These are phyloP conservation scores for Nemapogon koenigi DNA, from an alignment of 2,888 invertebrate species.

Conservation along the genomic window DNA sequence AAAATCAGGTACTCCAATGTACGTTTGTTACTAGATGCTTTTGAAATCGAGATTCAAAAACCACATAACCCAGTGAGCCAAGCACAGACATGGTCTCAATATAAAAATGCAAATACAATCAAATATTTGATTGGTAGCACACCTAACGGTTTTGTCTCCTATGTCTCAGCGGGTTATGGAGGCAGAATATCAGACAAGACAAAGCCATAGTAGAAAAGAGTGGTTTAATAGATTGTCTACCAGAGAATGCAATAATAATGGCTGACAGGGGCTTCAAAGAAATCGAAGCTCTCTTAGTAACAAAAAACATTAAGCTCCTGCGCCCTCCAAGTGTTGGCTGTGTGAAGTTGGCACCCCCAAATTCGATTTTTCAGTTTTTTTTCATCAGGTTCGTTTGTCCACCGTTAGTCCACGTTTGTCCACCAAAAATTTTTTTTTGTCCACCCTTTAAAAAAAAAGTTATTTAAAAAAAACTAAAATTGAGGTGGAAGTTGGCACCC, in stretches of 20 bases:
- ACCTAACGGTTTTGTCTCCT: slow-evolving; percentile 9
- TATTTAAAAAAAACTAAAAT: too few relatives aligned
- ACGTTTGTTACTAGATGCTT: slow-evolving; percentile 6
- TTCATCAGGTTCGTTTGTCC: too few relatives aligned
- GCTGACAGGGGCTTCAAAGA: slow-evolving; percentile 21
- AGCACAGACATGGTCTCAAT: slow-evolving; percentile 10
- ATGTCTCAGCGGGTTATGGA: slow-evolving; percentile 9
- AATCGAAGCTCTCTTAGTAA: slow-evolving; percentile 14
- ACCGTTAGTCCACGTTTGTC: too few relatives aligned
- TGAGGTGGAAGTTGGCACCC: too few relatives aligned
- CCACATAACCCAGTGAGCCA: slow-evolving; percentile 9
- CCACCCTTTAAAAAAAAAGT: too few relatives aligned
- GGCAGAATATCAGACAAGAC: slow-evolving; percentile 17
- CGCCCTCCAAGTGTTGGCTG: slow-evolving; percentile 18
- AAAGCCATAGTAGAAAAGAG: slow-evolving; percentile 16
- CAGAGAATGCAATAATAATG: slow-evolving; percentile 14
- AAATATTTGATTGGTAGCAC: slow-evolving; percentile 9
- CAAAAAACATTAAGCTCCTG: slow-evolving; percentile 12
- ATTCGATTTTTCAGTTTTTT: too few relatives aligned
- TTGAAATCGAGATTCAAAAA: slow-evolving; percentile 9
- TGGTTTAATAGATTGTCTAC: slow-evolving; percentile 17
- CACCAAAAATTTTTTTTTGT: too few relatives aligned
- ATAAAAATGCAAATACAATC: slow-evolving; percentile 9
- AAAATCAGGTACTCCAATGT: slow-evolving; percentile 3
- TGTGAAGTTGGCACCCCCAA: slow-evolving; percentile 12